Evolutionary conservation across 2,888 invertebrate species (phyloP), one percentile per base, ranked within the genome.

Genomic region (Spodoptera exigua): DNA sequence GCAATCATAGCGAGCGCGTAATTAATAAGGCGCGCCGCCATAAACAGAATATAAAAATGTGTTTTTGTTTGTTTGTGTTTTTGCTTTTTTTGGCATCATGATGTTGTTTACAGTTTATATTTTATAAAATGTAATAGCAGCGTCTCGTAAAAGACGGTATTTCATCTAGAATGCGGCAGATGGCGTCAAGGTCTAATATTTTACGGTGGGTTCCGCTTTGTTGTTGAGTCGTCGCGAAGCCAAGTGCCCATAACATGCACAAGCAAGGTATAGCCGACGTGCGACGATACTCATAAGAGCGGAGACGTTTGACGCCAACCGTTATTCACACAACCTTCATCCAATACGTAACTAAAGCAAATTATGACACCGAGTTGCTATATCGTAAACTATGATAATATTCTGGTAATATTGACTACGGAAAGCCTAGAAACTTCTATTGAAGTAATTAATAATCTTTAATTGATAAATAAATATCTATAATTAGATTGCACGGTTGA

Each of bases 41-140:
- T 63, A 55, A 61, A 61, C 47, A 56, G 54, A 46, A 62, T 39
- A 62, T 44, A 16, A 54, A 53, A 60, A 61, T 62, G 40, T 61
- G n/a, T 57, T 44, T 61, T 71, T 46, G 55, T 60, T 66, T 51
- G 45, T 48, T 49, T 35, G 40, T 9, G 36, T 18, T 21, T 27
- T 27, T 9, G 27, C n/a, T 16, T 27, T 45, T 70, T 56, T 54
- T 49, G 56, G 16, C 51, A 59, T 58, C 40, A 64, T 61, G 48
- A 60, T 54, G 57, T 59, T 69, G 67, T 76, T 68, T 57, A 63
- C 64, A 74, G 76, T 76, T 70, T 67, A 62, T 70, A 73, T 74
- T 72, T 74, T 74, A 62, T 63, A 74, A 76, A 76, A 76, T 68
- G 60, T 78, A 74, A 74, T 78, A 74, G 72, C 67, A 48, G 54